Base-by-base conservation (phyloP, 1,140 invertebrate genomes). In the Sycobia sp. region DNA sequence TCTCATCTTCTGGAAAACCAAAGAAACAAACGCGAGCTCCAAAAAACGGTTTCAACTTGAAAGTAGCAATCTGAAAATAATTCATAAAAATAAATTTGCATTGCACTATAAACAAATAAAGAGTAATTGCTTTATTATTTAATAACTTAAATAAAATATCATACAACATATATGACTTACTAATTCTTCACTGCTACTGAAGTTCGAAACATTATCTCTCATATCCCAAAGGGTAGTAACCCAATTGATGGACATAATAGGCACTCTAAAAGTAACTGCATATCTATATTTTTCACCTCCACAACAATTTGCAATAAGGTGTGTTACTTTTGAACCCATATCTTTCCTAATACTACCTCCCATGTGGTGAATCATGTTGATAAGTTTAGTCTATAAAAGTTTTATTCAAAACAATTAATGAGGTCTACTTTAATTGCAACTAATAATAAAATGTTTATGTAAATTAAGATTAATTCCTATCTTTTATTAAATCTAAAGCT, bases 341-440 rank as follows among this genome's bases (percentile, higher is more conserved):
- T 96, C 93, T 81, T 91, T 93, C 49, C 94, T 86, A 69, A 97
- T 91, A 71, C 92, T 95, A 16, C 95, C 95, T 66, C 94, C 94
- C 95, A 98, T 97, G 75, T 91, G 89, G 83, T 97, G 95, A 66
- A 97, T 91, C 73, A 93, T 84, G 70, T 89, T 89, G 66, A 94
- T 90, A 71, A 96, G 84, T 74, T 88, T 88, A 64, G 87, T 89
- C 93, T 95, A 77, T 32, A 79, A 84, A 47, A 62, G 50, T 39
- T n/a, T n/a, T 27, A 51, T 23, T 39, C 18, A 29, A 18, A 57
- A 64, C 51, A 18, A 51, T 51, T 32, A 14, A 36, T 32, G 11
- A 32, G 11, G 29, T 7, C 29, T 32, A 32, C n/a, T 32, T 32
- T 7, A 32, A 32, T 32, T 32, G 29, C n/a, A n/a, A n/a, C n/a